A percentile compares a stretch with the other conserved stretches of the same genome.
phyloP scores from a whole-genome alignment of 2,797 vertebrate genomes.

The Muscicapa striata region DNA sequence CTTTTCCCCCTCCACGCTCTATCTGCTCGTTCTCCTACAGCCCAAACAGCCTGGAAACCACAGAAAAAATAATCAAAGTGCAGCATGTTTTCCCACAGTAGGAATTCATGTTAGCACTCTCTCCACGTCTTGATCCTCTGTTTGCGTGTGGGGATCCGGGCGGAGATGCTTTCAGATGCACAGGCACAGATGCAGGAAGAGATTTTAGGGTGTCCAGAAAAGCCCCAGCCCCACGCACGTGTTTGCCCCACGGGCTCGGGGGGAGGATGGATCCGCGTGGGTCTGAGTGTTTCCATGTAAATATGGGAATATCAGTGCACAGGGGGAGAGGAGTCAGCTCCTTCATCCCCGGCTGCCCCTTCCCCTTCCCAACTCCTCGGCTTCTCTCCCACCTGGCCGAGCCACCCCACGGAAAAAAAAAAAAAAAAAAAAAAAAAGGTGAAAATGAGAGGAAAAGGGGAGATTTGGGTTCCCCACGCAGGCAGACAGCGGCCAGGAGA shows the following conservation, averaged over 20 bases:
- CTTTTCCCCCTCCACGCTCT: background rate
- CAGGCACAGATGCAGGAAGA: background rate
- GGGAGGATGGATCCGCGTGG: background rate
- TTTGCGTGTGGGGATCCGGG: background rate
- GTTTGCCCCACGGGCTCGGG: background rate
- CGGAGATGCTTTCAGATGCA: background rate
- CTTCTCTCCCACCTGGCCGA: background rate
- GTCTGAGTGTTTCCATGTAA: accelerated
- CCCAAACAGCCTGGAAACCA: conserved; percentile 57
- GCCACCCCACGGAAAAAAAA: background rate
- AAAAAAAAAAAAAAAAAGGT: accelerated
- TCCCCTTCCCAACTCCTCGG: background rate
- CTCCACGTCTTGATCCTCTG: conserved; percentile 14
- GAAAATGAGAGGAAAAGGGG: background rate
- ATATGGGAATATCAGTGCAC: accelerated
- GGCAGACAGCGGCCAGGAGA: background rate
- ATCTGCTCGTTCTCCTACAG: conserved; percentile 19
- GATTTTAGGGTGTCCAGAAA: background rate
- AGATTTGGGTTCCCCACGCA: background rate
- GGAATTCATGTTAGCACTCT: conserved; percentile 60
- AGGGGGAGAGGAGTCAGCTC: accelerated
- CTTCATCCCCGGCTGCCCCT: background rate
- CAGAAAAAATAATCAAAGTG: conserved; percentile 64
- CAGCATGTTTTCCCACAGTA: conserved; percentile 61
- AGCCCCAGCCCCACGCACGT: background rate